Base-by-base conservation (phyloP, 37 sponge, comb jelly and placozoan species). In the Halisarca cf. caerulea region DNA sequence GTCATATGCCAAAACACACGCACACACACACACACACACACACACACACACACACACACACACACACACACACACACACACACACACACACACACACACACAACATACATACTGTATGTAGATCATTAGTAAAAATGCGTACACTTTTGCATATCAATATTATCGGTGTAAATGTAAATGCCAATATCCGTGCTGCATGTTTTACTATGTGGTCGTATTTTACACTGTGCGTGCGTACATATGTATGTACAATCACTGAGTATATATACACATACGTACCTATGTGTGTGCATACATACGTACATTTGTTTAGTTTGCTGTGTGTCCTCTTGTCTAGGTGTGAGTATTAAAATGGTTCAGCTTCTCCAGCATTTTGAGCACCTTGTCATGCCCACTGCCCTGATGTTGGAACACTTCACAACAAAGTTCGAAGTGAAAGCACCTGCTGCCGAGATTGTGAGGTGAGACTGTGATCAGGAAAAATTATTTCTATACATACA, bases 301-400 rank as follows among this genome's bases (percentile, higher is more conserved):
- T 23, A 66, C 30, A 11, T 9, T 23, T 24, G 9, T 66, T 23
- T 20, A 11, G 32, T 17, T 23, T 24, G 9, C 11, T n/a, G 25
- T 23, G 9, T 24, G 9, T 9, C 69, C 32, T 23, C 69, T n/a
- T 23, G 9, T 11, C 0, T 73, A 97, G 98, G 96, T 53, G 90
- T 95, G 30, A 68, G 82, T 58, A 23, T 97, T 71, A 97, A 97
- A 84, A 64, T 93, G 2, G 72, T 89, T 28, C 98, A 97, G 81
- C 84, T 97, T 23, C 78, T 97, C 40, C 98, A 97, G 44, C 86
- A 92, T 59, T 91, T 90, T 84, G 98, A 97, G 60, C 95, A 93
- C 78, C 90, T 92, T 7, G 87, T 72, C 58, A 58, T 79, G 2
- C 88, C 92, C 2, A 58, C 91, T 70, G 87, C 94, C 2, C 44